phyloP scores from a whole-genome alignment of 2,888 invertebrate genomes.

The Shargacucullia verbasci region DNA sequence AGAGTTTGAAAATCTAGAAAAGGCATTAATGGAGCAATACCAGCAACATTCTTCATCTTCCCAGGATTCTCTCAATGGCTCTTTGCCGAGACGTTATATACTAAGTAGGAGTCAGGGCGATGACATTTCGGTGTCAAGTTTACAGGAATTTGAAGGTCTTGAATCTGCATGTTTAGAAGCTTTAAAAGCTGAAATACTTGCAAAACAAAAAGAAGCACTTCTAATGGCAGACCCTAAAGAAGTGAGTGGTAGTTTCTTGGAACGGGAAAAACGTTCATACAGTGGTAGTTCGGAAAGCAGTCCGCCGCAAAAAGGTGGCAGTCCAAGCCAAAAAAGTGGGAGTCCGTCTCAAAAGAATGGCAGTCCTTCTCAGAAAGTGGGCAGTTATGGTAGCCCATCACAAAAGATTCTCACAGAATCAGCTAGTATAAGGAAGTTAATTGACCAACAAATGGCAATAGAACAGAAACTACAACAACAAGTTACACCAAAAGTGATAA shows the following conservation, averaged over 20 bases:
- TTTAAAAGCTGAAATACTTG: conserved; percentile 94
- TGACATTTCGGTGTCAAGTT: conserved; percentile 95
- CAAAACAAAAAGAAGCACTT: conserved; percentile 95
- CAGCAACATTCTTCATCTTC: conserved; percentile 93
- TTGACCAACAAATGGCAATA: conserved; percentile 85
- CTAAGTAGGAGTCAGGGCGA: conserved; percentile 94
- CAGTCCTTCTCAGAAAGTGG: conserved; percentile 84
- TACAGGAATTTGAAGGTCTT: conserved; percentile 97
- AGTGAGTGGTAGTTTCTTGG: conserved; percentile 83
- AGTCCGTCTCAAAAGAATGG: conserved; percentile 85
- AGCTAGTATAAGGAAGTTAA: conserved; percentile 83
- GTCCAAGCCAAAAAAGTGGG: conserved; percentile 82
- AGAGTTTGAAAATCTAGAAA: conserved; percentile 97
- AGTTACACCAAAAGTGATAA: conserved; percentile 80
- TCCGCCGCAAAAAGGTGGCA: conserved; percentile 87
- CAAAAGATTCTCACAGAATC: conserved; percentile 85
- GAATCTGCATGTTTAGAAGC: conserved; percentile 96
- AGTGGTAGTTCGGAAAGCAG: conserved; percentile 90
- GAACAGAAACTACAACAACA: conserved; percentile 80
- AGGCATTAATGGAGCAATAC: conserved; percentile 94
- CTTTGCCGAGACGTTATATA: conserved; percentile 92
- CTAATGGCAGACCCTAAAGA: conserved; percentile 90
- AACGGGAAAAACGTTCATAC: conserved; percentile 85
- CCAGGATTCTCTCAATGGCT: conserved; percentile 95
- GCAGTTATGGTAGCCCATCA: conserved; percentile 83